Percentiles rank a stretch among this genome's conserved stretches.
Conservation (phyloP, 2,797 vertebrate genomes). For the Ctenosaura bakeri region DNA sequence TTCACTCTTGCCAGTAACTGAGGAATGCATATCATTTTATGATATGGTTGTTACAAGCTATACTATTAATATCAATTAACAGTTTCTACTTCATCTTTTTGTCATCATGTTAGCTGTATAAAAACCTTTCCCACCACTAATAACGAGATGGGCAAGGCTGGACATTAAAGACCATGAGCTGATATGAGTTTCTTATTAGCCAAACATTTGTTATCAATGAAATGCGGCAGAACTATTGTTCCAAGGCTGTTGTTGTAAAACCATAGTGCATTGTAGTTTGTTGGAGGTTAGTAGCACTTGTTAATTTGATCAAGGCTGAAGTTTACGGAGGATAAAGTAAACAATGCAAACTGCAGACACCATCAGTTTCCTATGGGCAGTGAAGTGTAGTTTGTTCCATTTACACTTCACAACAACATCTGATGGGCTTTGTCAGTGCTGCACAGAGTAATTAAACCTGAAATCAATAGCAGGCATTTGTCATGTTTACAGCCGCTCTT, state of each 20-base stretch:
- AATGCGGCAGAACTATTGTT: slow-evolving; percentile 79
- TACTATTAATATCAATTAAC: slow-evolving; percentile 16
- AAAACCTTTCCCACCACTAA: slow-evolving; percentile 20
- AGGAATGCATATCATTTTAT: background rate
- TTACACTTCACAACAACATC: slow-evolving; percentile 99
- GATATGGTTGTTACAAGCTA: background rate
- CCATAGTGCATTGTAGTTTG: slow-evolving; percentile 83
- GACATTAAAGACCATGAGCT: slow-evolving; percentile 66
- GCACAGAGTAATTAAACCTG: slow-evolving; percentile 99
- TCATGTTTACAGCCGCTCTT: slow-evolving; percentile 99
- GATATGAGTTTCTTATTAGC: slow-evolving; percentile 69
- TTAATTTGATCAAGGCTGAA: slow-evolving; percentile 96
- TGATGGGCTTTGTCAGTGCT: slow-evolving; percentile 99
- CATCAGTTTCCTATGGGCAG: slow-evolving; percentile 99
- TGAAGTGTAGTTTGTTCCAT: slow-evolving; percentile 99
- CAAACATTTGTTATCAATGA: slow-evolving; percentile 78
- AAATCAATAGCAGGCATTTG: slow-evolving; percentile 99
- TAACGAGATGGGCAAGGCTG: slow-evolving; percentile 38
- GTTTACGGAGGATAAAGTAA: slow-evolving; percentile 96
- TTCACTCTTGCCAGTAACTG: slow-evolving; percentile 7
- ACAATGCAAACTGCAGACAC: slow-evolving; percentile 99
- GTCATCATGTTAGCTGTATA: background rate
- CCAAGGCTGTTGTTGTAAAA: slow-evolving; percentile 87
- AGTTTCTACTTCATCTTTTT: background rate
- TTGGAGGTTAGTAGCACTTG: slow-evolving; percentile 89